Base-by-base conservation (phyloP, 1,140 invertebrate genomes). In the Gryon sp. region DNA sequence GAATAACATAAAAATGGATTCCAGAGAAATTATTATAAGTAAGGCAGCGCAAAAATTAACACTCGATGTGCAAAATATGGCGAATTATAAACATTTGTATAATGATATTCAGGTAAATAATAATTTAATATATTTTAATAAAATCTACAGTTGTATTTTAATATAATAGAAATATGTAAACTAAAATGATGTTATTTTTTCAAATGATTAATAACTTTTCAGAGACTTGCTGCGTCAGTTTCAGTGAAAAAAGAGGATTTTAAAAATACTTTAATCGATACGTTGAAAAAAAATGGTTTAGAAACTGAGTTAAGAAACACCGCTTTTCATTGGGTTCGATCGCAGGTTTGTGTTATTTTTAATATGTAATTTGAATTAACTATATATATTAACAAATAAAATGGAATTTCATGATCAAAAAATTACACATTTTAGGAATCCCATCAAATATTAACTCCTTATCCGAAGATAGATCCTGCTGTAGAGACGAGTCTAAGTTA, bases 251-350 rank as follows among this genome's bases (percentile, higher is more conserved):
- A 92, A 70, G 91, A 93, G 38, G 92, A 95, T 83, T 96, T 96
- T 80, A 93, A 93, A 85, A 91, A 92, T 73, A 93, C 93, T 0
- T 86, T 96, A 48, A 88, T 94, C 60, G 90, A 92, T 53, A 92
- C 93, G 11, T 91, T 96, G 83, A 94, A 92, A 86, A 90, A 90
- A 53, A 92, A 92, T 66, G 94, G 94, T 24, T 88, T 96, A 57
- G 94, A 96, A 84, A 94, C 92, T 7, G 93, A 95, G 82, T 90
- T 96, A 30, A 90, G 93, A 74, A 96, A 96, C 78, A 94, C 94
- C 16, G 92, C 96, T 14, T 96, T 92, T 85, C 94, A 95, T 82
- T 94, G 94, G 92, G 88, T 94, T 11, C 90, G 93, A 78, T 90
- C 91, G 24, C 90, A 92, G 77, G 90, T 89, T 46, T 22, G 20